These are phyloP conservation scores for Musca domestica DNA, from an alignment of 1,140 invertebrate genomes.

Conservation along the genomic window DNA sequence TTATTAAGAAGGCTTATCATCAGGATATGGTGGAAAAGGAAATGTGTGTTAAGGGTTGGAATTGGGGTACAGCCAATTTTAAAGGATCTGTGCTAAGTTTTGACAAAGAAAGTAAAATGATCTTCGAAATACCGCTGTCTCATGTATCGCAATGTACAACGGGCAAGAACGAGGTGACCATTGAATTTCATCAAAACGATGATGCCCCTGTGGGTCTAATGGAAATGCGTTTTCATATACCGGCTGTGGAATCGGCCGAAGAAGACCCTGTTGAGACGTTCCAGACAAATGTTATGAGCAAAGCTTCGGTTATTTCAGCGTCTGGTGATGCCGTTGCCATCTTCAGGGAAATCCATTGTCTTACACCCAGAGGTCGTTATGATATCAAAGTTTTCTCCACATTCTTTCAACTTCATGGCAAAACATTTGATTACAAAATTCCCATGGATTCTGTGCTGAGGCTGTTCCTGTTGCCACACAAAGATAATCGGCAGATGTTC, in stretches of 20 bases:
- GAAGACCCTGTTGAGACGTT: slow-evolving; percentile 93
- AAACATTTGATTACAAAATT: slow-evolving; percentile 99
- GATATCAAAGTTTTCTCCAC: slow-evolving; percentile 98
- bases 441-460: slow-evolving; percentile 93
- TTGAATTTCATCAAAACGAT: slow-evolving; percentile 98
- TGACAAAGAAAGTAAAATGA: slow-evolving; percentile 82
- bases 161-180: slow-evolving; percentile 98
- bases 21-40: slow-evolving; percentile 89
- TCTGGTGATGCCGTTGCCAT: slow-evolving; percentile 97
- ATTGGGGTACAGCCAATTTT: slow-evolving; percentile 97
- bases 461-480: slow-evolving; percentile 93
- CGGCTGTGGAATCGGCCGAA: slow-evolving; percentile 78
- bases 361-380: slow-evolving; percentile 98
- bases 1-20: slow-evolving; percentile 80
- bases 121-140: slow-evolving; percentile 94
- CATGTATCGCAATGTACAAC: slow-evolving; percentile 95
- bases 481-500: slow-evolving; percentile 96
- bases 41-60: slow-evolving; percentile 95
- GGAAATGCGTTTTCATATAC: slow-evolving; percentile 98
- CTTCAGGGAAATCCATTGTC: slow-evolving; percentile 94
- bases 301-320: slow-evolving; percentile 96
- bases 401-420: slow-evolving; percentile 98
- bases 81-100: slow-evolving; percentile 89
- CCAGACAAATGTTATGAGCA: slow-evolving; percentile 92
- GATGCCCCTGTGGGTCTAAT: slow-evolving; percentile 94